These are phyloP conservation scores for Allophyes oxyacanthae DNA, from an alignment of 2,888 invertebrate species.

Conservation along the genomic window DNA sequence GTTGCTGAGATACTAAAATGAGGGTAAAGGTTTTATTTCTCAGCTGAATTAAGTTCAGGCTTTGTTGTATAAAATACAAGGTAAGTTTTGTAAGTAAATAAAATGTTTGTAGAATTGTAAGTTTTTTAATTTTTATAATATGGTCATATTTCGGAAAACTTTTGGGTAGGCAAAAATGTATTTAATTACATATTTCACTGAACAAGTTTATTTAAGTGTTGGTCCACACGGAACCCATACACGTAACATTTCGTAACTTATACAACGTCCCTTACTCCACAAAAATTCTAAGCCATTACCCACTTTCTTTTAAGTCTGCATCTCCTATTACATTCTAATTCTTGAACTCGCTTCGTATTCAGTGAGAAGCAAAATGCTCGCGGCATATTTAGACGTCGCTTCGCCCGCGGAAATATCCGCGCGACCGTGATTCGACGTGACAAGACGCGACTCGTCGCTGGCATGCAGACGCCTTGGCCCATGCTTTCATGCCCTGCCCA, in stretches of 20 bases:
- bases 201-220: no score
- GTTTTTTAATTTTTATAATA: no score
- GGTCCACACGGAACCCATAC: no score
- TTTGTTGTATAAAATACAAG: constrained; percentile 15
- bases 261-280: no score
- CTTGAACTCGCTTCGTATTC: constrained; percentile 9
- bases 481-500: constrained; percentile 39
- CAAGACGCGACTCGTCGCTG: constrained; percentile 17
- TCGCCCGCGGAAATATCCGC: constrained; percentile 14
- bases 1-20: constrained; percentile 34
- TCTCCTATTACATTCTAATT: not conserved
- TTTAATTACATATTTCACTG: no score
- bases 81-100: constrained; percentile 26
- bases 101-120: constrained; percentile 15
- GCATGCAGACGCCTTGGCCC: constrained; percentile 27
- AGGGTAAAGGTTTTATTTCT: constrained; percentile 32
- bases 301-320: no score
- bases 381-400: constrained; percentile 28
- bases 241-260: no score
- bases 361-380: constrained; percentile 24
- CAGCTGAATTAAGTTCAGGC: constrained; percentile 20
- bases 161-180: no score
- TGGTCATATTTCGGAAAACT: no score
- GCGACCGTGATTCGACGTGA: constrained; percentile 35
- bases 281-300: no score